A percentile compares a stretch with the other conserved stretches of the same genome.
Conservation (phyloP, 2,797 vertebrate species). For the Bufotes viridis region DNA sequence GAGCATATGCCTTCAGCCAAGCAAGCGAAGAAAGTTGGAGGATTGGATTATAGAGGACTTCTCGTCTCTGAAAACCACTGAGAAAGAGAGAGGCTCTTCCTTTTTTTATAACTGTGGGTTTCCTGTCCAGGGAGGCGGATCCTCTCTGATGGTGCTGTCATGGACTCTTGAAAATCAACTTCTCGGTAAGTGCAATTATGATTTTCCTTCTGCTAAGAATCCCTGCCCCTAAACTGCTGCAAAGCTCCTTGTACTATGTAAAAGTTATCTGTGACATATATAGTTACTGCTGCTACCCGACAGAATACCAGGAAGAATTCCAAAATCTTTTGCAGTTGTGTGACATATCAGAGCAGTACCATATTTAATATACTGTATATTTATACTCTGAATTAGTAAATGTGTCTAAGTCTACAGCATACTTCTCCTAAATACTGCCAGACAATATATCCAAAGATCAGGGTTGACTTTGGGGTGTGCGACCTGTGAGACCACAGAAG, state of each 20-base stretch:
- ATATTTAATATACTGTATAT: background rate
- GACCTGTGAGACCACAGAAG: no score
- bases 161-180: no score
- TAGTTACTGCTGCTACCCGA: background rate
- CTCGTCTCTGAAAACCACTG: no score
- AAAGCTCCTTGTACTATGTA: background rate
- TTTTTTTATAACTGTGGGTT: no score
- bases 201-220: background rate
- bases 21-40: no score
- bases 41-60: no score
- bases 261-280: constrained; percentile 5
- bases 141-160: no score
- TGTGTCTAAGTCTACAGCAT: background rate
- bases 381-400: background rate
- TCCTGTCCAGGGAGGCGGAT: no score
- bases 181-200: no score
- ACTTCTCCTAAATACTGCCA: background rate
- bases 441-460: background rate
- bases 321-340: background rate
- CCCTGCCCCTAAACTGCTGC: background rate
- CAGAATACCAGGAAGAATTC: background rate
- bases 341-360: background rate
- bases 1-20: no score
- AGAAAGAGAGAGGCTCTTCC: no score
- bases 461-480: no score